Evolutionary conservation across 2,113 vertebrate genomes (phyloP), one percentile per base, ranked within the genome.

Genomic region (Sterna hirundo): DNA sequence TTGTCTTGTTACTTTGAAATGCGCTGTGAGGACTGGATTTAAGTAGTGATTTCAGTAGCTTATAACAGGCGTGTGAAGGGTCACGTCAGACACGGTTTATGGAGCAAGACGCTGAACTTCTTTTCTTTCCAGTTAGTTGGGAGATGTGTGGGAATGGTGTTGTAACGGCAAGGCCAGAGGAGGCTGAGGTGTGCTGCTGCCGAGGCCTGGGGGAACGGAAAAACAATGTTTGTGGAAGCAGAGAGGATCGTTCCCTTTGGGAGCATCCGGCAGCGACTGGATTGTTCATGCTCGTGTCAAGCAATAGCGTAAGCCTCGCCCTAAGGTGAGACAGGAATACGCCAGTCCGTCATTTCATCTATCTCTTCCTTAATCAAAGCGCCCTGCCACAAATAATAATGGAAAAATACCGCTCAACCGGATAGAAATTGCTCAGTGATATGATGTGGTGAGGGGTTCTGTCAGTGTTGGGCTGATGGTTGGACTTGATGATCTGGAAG

Each of bases 31-130:
- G 11, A 32, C 52, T 57, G 61, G 38, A 52, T 79, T 55, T 84
- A 46, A 88, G 30, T 47, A 34, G 21, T 49, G 36, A 57, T 83
- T 79, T 92, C 52, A 36, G 44, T 55, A 86, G 25, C 34, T 58
- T 90, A 14, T 47, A 76, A 7, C 2, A 66, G 25, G 0, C 5
- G 11, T 58, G 19, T 46, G 52, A 83, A 40, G 0, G 0, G 36
- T 70, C 15, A 29, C 1, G 1, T 74, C 19, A 36, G 62, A 26
- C 5, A 19, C 23, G 15, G 29, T 65, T 83, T 80, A 11, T 88
- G 15, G 52, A 26, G 49, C 60, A 92, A 86, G 52, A 52, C 42
- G 44, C 13, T 58, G 51, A 86, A 26, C 93, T 81, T 57, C 23
- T 78, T 87, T 92, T 74, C 17, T 65, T 93, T 81, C 18, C 13